Evolutionary conservation across 1,140 invertebrate species (phyloP), one percentile per base, ranked within the genome.

Genomic region (Bombus difficillimus): DNA sequence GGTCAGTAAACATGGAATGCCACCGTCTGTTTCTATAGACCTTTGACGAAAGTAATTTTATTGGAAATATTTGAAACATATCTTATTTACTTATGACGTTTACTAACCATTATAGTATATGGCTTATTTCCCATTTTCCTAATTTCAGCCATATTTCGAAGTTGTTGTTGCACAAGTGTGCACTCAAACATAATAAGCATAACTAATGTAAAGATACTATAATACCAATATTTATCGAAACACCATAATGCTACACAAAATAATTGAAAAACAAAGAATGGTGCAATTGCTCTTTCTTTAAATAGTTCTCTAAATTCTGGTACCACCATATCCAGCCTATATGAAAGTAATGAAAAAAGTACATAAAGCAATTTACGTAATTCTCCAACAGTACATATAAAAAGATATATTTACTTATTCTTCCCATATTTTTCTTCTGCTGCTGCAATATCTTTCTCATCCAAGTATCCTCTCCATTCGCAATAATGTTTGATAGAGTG

Each of bases 41-140:
- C 96, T 99, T 92, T 62, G 93, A 92, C 81, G 88, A 86, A 85
- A 78, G 75, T 62, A 69, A 77, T 43, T 82, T 84, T 81, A 74
- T 84, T 47, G 69, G 47, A 66, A 68, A 57, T 9, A 78, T 41
- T 53, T 74, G 37, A 8, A n/a, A 78, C 10, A 80, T 43, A 39
- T 6, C 15, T 8, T 18, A 28, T 22, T 41, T 32, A 41, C 18
- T 32, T 25, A 12, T 22, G 9, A n/a, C n/a, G 3, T 62, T 8
- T 66, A 91, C 91, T 86, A 93, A 97, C 97, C 95, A 97, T 97
- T 88, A 99, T 98, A 83, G 97, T 96, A 93, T 99, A 99, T 0
- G 99, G 98, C 95, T 99, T 99, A 90, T 99, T 99, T 32, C 99
- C 99, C 99, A 99, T 99, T 96, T 99, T 99, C n/a, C 99, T 96